These are phyloP conservation scores for Sinella curviseta DNA, from an alignment of 1,140 invertebrate genomes.

Conservation along the genomic window DNA sequence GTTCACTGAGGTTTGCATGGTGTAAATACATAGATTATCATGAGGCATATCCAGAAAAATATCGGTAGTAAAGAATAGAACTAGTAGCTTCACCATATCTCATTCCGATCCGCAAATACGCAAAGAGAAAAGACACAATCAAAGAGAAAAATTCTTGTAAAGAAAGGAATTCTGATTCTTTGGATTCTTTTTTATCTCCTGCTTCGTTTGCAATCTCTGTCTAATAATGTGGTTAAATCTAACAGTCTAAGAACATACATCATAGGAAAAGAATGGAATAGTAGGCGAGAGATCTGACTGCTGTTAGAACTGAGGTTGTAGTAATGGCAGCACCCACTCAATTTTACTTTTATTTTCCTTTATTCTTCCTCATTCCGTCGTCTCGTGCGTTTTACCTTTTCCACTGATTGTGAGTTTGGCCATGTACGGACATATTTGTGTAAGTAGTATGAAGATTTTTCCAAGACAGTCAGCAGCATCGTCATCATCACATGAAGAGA, in stretches of 20 bases:
- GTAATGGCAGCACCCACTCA: too few relatives aligned
- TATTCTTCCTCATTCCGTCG: too few relatives aligned
- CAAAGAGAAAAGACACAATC: neutral
- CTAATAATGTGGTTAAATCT: neutral
- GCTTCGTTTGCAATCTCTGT: neutral
- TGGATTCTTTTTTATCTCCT: conserved; percentile 4
- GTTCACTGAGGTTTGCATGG: too few relatives aligned
- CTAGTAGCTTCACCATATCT: too few relatives aligned
- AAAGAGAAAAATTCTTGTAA: conserved; percentile 12
- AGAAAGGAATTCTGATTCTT: conserved; percentile 13
- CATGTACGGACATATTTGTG: too few relatives aligned
- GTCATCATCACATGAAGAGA: neutral
- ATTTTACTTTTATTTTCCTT: too few relatives aligned
- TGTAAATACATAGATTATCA: too few relatives aligned
- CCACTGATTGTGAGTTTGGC: too few relatives aligned
- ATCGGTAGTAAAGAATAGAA: too few relatives aligned
- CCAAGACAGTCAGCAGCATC: neutral
- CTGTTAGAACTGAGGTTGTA: too few relatives aligned
- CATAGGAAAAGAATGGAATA: neutral
- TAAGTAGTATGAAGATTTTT: neutral
- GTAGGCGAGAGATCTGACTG: neutral
- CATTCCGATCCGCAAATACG: neutral
- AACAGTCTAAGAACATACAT: neutral
- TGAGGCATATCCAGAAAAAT: too few relatives aligned
- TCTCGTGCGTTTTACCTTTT: too few relatives aligned